Evolutionary conservation across 2,113 vertebrate species (phyloP).

Genomic region (Charina bottae): DNA sequence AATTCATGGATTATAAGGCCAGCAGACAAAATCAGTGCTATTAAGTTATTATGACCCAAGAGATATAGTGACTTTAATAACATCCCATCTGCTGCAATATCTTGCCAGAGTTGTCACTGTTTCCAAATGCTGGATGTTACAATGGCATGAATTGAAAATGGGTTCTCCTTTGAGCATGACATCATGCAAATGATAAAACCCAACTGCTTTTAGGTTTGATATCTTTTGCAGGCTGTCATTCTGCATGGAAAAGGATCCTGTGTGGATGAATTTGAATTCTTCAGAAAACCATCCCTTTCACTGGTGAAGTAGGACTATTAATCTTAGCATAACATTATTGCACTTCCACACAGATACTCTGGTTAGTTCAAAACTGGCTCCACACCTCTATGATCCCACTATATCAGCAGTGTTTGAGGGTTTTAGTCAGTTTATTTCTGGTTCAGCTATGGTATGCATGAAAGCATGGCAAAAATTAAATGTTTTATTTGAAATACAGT

Average conservation of each 20-base stretch:
- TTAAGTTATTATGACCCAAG: slow-evolving; percentile 45
- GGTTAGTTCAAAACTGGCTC: neutral
- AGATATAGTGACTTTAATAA: slow-evolving; percentile 49
- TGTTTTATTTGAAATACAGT: neutral
- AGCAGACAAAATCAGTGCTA: slow-evolving; percentile 54
- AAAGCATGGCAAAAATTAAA: neutral
- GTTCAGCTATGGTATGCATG: neutral
- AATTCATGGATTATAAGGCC: slow-evolving; percentile 53
- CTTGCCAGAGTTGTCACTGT: slow-evolving; percentile 21
- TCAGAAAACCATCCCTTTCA: neutral
- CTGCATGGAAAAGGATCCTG: neutral
- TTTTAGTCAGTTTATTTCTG: neutral
- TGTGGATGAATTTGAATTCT: neutral
- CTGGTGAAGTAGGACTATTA: neutral
- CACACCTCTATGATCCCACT: neutral
- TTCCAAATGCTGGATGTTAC: slow-evolving; percentile 21
- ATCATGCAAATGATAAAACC: neutral
- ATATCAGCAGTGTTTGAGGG: neutral
- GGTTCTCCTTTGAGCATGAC: neutral
- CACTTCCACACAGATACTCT: neutral
- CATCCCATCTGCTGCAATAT: slow-evolving; percentile 39
- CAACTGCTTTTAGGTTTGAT: neutral
- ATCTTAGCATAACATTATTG: neutral
- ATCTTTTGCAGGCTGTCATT: neutral
- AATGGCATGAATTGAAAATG: slow-evolving; percentile 10